These are phyloP conservation scores for Myripristis jacobus DNA, from an alignment of 2,797 vertebrate genomes.

Conservation along the genomic window DNA sequence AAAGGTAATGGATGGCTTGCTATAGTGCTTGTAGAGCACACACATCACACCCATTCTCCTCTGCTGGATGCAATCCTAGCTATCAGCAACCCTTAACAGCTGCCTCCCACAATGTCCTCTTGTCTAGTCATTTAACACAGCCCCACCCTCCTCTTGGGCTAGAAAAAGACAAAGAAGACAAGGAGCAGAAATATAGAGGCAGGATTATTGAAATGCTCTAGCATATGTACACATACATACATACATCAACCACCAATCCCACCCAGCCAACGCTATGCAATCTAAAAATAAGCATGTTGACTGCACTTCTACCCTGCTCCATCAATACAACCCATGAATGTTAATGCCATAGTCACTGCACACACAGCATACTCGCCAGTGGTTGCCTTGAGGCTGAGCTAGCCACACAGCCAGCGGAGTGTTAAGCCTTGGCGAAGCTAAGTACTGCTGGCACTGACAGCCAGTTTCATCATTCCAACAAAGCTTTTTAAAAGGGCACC, in stretches of 20 bases:
- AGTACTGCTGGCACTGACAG: conserved; percentile 43
- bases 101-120: conserved; percentile 38
- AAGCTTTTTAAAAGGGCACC: conserved; percentile 75
- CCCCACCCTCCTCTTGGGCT: conserved; percentile 45
- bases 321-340: conserved; percentile 29
- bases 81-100: conserved; percentile 44
- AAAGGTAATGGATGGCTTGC: conserved; percentile 29
- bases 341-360: conserved; percentile 32
- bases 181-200: neutral
- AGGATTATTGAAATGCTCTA: conserved; percentile 19
- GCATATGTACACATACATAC: conserved; percentile 10
- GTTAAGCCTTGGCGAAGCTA: neutral
- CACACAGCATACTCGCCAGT: conserved; percentile 19
- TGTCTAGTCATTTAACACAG: conserved; percentile 57
- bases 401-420: neutral
- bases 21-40: conserved; percentile 18
- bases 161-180: conserved; percentile 23
- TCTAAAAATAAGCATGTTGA: conserved; percentile 40
- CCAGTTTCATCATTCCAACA: conserved; percentile 64
- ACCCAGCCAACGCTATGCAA: conserved; percentile 25
- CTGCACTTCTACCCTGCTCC: conserved; percentile 15
- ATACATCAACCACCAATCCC: conserved; percentile 52
- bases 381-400: conserved; percentile 21
- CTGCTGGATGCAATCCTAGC: conserved; percentile 36
- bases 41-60: conserved; percentile 33